phyloP scores from a whole-genome alignment of 2,113 vertebrate genomes.

The Epinephelus moara region DNA sequence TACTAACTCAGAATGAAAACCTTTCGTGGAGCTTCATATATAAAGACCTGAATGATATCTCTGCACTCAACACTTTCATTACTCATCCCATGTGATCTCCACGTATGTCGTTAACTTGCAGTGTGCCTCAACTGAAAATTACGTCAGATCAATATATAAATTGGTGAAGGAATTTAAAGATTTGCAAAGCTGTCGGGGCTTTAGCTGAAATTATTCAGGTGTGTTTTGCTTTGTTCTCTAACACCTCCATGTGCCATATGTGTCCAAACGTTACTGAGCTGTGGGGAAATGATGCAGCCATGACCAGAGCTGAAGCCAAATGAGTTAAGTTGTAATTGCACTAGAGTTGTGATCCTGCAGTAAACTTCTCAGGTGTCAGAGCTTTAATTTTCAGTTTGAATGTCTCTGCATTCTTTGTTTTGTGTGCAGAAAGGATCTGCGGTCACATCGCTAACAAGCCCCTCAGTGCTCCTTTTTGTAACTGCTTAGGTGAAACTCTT shows the following conservation, averaged over 20 bases:
- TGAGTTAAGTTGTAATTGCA: not conserved
- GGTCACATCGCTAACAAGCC: not conserved
- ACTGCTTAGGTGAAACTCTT: not conserved
- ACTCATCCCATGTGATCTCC: not conserved
- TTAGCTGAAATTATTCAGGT: not conserved
- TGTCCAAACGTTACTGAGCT: not conserved
- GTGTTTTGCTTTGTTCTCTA: not conserved
- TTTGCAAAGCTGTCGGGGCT: not conserved
- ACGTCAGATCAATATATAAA: not conserved
- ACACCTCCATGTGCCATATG: not conserved
- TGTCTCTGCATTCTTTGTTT: not conserved
- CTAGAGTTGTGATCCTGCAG: not conserved
- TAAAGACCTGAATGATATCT: not conserved
- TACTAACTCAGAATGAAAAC: not conserved
- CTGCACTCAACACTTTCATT: not conserved
- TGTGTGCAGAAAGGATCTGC: not conserved
- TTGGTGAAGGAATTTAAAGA: not conserved
- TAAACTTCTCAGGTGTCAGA: not conserved
- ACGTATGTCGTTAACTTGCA: not conserved
- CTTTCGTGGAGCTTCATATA: not conserved
- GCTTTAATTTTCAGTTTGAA: not conserved
- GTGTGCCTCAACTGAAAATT: not conserved
- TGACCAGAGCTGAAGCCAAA: conserved; percentile 1
- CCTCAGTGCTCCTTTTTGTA: not conserved
- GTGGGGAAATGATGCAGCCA: not conserved